Percentiles rank a stretch among this genome's conserved stretches.
Conservation (phyloP, 2,797 vertebrate species). For the Typhlichthys subterraneus region DNA sequence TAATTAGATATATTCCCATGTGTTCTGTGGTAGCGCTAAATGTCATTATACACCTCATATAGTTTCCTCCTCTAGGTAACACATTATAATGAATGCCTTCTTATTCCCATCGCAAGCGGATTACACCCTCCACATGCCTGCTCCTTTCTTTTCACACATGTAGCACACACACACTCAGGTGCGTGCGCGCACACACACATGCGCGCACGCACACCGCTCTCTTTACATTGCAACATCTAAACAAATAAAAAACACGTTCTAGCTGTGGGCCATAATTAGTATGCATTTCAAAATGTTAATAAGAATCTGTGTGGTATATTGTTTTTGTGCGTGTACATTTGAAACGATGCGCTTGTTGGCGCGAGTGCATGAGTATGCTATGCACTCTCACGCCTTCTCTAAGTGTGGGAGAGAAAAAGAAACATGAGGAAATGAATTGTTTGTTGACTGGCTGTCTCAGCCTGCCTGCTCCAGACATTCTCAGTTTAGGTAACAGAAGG, state of each 20-base stretch:
- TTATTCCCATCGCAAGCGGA: slow-evolving; percentile 25
- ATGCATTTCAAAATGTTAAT: background rate
- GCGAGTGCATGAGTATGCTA: background rate
- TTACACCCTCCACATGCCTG: slow-evolving; percentile 1
- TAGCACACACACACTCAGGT: background rate
- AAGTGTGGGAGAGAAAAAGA: slow-evolving; percentile 28
- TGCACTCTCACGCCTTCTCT: slow-evolving; percentile 24
- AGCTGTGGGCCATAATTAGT: background rate
- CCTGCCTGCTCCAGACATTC: slow-evolving; percentile 43
- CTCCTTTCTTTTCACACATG: slow-evolving; percentile 2
- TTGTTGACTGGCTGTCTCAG: slow-evolving; percentile 47
- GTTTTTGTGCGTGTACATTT: background rate
- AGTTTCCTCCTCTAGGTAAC: slow-evolving; percentile 38
- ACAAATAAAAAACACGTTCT: background rate
- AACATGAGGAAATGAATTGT: slow-evolving; percentile 33
- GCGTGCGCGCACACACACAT: slow-evolving; percentile 2
- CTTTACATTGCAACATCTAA: slow-evolving; percentile 7
- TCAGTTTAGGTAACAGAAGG: slow-evolving; percentile 53
- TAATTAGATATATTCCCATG: slow-evolving; percentile 44
- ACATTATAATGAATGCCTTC: slow-evolving; percentile 53
- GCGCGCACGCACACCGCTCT: slow-evolving; percentile 8
- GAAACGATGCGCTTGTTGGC: background rate
- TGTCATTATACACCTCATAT: slow-evolving; percentile 50
- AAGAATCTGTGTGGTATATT: background rate
- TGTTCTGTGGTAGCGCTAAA: slow-evolving; percentile 29